Evolutionary conservation across 2,113 vertebrate species (phyloP).

Genomic region (Catharus bicknelli): DNA sequence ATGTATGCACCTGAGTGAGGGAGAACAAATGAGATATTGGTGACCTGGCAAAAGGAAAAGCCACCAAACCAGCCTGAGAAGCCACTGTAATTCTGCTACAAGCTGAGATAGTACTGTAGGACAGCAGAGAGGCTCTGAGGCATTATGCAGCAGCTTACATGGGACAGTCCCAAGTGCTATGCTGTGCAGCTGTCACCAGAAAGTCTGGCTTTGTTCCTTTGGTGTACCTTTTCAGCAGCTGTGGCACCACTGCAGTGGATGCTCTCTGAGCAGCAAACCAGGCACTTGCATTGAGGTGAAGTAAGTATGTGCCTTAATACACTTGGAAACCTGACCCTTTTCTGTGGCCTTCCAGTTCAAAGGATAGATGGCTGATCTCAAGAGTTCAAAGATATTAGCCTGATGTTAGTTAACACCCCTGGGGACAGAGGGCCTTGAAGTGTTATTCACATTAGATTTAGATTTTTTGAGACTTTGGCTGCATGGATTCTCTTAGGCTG

Average conservation of each 20-base stretch:
- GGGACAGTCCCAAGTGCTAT: neutral
- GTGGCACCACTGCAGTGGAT: neutral
- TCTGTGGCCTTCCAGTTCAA: slow-evolving; percentile 7
- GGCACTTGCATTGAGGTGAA: neutral
- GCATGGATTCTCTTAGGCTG: neutral
- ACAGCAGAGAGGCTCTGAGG: neutral
- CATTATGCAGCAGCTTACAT: rapidly evolving
- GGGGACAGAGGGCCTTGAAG: neutral
- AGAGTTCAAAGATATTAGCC: neutral
- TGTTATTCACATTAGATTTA: neutral
- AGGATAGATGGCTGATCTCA: neutral
- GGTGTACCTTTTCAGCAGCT: neutral
- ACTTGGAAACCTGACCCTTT: neutral
- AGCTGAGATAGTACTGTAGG: neutral
- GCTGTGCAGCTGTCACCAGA: rapidly evolving
- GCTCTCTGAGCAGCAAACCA: neutral
- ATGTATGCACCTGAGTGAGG: neutral
- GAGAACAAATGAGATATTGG: neutral
- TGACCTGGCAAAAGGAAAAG: neutral
- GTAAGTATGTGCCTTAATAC: neutral
- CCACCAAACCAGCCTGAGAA: neutral
- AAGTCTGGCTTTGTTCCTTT: neutral
- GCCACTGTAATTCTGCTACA: neutral
- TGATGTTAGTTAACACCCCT: neutral
- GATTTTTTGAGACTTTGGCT: neutral